phyloP scores from a whole-genome alignment of 64 coral and sea anemone species.

The Acropora yongei region DNA sequence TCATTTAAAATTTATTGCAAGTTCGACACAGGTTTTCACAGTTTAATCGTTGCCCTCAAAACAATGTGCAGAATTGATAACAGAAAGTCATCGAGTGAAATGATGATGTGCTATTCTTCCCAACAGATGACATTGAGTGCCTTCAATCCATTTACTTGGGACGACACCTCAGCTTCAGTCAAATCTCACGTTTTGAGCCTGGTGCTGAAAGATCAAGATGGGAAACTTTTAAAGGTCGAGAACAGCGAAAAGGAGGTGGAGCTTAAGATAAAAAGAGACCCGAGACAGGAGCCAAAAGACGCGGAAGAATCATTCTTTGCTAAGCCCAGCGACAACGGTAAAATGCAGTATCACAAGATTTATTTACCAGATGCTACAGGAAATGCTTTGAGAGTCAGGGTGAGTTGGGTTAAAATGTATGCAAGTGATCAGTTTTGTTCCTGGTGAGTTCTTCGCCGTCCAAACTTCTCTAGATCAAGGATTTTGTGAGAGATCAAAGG shows the following conservation, averaged over 20 bases:
- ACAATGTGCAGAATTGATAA: no score
- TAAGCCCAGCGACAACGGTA: constrained; percentile 58
- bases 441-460: no score
- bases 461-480: no score
- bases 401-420: neutral
- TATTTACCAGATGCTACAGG: neutral
- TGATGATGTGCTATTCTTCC: neutral
- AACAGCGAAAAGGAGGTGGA: constrained; percentile 54
- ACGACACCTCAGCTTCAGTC: constrained; percentile 42
- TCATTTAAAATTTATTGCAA: no score
- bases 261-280: constrained; percentile 30
- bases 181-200: constrained; percentile 63
- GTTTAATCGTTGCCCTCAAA: no score
- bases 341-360: constrained; percentile 73
- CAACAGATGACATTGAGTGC: constrained; percentile 48
- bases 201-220: constrained; percentile 64
- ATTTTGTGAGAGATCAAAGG: no score
- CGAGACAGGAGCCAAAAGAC: neutral
- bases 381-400: constrained; percentile 25
- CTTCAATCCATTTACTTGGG: constrained; percentile 91
- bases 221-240: constrained; percentile 1
- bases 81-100: no score
- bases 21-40: no score
- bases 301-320: constrained; percentile 37
- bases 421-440: no score